Base-by-base conservation (phyloP, 2,888 invertebrate species). In the Xanthorhoe spadicearia region DNA sequence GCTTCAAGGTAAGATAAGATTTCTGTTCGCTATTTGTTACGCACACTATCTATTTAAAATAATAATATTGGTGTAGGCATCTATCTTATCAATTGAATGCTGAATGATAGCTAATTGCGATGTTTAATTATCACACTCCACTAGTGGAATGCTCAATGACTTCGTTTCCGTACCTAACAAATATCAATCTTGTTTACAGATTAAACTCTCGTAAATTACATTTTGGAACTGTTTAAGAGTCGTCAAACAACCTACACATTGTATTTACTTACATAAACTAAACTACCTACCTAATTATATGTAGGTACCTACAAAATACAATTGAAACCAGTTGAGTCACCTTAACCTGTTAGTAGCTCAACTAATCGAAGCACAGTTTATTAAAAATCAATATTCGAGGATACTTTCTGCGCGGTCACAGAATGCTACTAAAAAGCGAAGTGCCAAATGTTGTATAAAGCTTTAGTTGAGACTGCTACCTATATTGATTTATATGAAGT, bases 1-100 rank as follows among this genome's bases (percentile, higher is more conserved):
- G 46, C 46, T 46, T 46, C 48, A 48, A 48, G 48, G 15, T 5
- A 15, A 17, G 48, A 48, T 48, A 48, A 48, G 48, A 6, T 48
- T 48, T n/a, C 13, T 48, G 48, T 8, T 48, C 13, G 48, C 48
- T 17, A 48, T 15, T 46, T 46, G 46, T 15, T 48, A 48, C 48
- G 13, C 48, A 48, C 48, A 15, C 15, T 2, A 15, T 2, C 15
- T 46, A 15, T 6, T 6, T 48, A 7, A 48, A 48, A 17, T 48
- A 46, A 46, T 46, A 46, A 46, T 46, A 43, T 13, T n/a, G 13
- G 43, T 43, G 38, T 38, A 43, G 38, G 38, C 13, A 13, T 43
- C 4, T 43, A 43, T 43, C 38, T 43, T 43, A 43, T 43, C 38
- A 43, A 43, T 43, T 43, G 32, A 32, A 32, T 32, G 38, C 13